Conservation (phyloP, 2,113 vertebrate species). For the Lepidothrix coronata region DNA sequence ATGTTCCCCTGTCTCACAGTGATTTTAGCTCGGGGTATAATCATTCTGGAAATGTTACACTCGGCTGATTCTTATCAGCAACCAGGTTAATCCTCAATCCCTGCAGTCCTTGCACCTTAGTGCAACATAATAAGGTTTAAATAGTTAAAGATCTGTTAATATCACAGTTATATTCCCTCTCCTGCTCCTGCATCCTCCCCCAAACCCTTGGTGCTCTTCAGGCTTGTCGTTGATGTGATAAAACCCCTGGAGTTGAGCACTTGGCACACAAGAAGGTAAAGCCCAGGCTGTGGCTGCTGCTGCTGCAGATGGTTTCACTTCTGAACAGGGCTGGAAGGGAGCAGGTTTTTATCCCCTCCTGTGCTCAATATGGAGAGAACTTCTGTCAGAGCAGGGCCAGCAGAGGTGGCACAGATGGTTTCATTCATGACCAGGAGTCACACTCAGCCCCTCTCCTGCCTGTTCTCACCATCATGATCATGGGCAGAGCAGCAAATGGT, state of each 20-base stretch:
- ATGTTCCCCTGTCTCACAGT: accelerated
- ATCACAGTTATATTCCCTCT: accelerated
- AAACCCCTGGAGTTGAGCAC: not conserved
- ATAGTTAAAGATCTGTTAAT: not conserved
- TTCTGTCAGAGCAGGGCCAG: not conserved
- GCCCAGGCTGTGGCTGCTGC: not conserved
- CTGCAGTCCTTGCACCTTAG: not conserved
- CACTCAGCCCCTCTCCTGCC: not conserved
- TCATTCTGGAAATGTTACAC: not conserved
- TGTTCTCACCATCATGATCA: not conserved
- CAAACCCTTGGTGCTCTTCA: not conserved
- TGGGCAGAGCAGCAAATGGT: not conserved
- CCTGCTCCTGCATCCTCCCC: not conserved
- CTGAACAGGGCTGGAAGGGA: not conserved
- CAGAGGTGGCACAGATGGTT: not conserved
- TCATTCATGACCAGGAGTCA: too few relatives aligned
- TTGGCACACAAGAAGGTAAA: not conserved
- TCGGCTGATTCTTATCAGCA: not conserved
- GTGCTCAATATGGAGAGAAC: not conserved
- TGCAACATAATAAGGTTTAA: not conserved
- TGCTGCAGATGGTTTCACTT: conserved; percentile 44
- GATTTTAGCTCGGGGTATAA: not conserved
- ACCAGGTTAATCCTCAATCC: not conserved
- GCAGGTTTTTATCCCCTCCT: not conserved
- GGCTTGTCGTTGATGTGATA: accelerated